These are phyloP conservation scores for Ambastaia sidthimunki DNA, from an alignment of 2,797 vertebrate genomes.

Conservation along the genomic window DNA sequence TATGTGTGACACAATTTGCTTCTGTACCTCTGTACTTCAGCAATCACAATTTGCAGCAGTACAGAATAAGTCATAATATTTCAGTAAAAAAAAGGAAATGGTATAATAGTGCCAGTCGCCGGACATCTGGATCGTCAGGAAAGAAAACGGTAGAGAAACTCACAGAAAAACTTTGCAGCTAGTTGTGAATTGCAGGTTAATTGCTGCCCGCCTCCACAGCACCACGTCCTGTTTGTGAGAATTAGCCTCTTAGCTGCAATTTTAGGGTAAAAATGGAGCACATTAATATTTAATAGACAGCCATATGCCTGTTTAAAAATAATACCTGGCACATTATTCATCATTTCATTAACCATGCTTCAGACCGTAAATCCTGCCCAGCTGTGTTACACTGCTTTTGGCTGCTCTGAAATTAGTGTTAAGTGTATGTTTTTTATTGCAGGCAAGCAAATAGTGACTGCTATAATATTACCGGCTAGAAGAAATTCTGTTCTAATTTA, in stretches of 20 bases:
- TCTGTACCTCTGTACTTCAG: too few species aligned
- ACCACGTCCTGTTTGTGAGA: conserved; percentile 43
- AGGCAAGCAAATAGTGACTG: conserved; percentile 7
- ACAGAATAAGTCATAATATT: too few species aligned
- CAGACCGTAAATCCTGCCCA: conserved; percentile 49
- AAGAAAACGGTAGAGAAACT: not conserved
- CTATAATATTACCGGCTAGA: conserved; percentile 3
- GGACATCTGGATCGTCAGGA: not conserved
- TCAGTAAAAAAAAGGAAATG: not conserved
- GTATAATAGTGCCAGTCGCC: not conserved
- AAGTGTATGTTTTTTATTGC: conserved; percentile 24
- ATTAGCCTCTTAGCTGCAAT: conserved; percentile 52
- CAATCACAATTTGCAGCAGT: too few species aligned
- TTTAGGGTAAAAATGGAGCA: conserved; percentile 58
- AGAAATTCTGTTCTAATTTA: not conserved
- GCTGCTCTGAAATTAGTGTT: conserved; percentile 34
- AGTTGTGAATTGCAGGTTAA: conserved; percentile 1
- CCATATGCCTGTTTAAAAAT: conserved; percentile 68
- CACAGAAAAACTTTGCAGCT: not conserved
- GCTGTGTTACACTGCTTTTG: conserved; percentile 46
- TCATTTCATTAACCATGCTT: conserved; percentile 66
- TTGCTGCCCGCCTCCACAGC: not conserved
- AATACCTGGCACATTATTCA: conserved; percentile 61
- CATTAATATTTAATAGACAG: conserved; percentile 66
- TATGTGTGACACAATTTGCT: too few species aligned